A percentile compares a stretch with the other conserved stretches of the same genome.
Evolutionary conservation across 1,140 invertebrate species (phyloP).

Genomic region (Homarus americanus): DNA sequence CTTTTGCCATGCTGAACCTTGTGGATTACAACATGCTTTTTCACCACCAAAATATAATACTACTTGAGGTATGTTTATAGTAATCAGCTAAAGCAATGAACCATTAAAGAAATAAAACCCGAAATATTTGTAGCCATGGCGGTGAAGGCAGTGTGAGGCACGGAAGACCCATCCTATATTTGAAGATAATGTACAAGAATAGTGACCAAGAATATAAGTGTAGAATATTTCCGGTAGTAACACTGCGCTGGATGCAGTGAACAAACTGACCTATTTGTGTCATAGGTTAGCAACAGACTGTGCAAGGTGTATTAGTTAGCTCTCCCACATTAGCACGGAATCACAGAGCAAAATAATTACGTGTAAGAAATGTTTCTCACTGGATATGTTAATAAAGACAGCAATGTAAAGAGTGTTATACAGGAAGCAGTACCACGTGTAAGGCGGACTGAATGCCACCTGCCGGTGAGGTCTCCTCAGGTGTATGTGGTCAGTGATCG

Average conservation of each 20-base stretch:
- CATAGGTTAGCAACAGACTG: background rate
- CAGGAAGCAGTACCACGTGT: too few species aligned
- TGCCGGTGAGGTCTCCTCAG: too few species aligned
- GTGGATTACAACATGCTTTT: too few species aligned
- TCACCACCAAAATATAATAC: background rate
- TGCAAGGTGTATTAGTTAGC: background rate
- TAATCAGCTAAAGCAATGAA: background rate
- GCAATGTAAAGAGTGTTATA: too few species aligned
- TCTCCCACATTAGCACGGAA: background rate
- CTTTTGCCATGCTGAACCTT: too few species aligned
- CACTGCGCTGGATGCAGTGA: slow-evolving; percentile 18
- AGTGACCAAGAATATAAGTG: background rate
- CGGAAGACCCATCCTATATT: background rate
- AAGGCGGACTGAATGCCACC: too few species aligned
- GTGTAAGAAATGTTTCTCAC: too few species aligned
- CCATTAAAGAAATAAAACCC: background rate
- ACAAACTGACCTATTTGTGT: background rate
- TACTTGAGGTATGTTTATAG: background rate
- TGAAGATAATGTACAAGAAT: background rate
- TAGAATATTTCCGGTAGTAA: background rate
- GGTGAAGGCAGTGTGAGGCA: background rate
- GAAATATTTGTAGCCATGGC: background rate
- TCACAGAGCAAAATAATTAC: background rate
- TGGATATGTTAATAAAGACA: too few species aligned
- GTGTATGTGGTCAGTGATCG: too few species aligned